Evolutionary conservation across 2,888 invertebrate species (phyloP), one percentile per base, ranked within the genome.

Genomic region (Microchrysa polita): DNA sequence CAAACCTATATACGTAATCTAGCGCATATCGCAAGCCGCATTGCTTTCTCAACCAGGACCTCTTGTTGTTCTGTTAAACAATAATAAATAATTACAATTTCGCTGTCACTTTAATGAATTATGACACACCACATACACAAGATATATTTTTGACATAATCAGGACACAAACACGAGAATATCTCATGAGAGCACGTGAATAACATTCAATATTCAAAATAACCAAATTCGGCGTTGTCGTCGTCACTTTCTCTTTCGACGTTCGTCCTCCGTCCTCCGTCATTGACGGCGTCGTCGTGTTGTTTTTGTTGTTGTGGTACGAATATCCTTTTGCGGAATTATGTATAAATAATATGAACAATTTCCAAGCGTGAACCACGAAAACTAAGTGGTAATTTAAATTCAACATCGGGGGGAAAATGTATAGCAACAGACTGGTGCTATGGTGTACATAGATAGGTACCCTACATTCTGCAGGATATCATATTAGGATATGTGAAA

Each of bases 361-460:
- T 20, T 20, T 18, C 16, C 16, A 20, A 55, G 18, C 55, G 18
- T 20, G 5, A 55, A 18, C 18, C 55, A 55, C 18, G 55, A 16
- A 55, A 55, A 55, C 55, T 55, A 55, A 55, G 55, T 55, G 55
- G 55, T 55, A 55, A 55, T 55, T 55, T 55, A 55, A 55, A 55
- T 20, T 55, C 55, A 10, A 10, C 18, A 55, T 55, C 55, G 1
- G 22, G 10, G 22, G 10, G 18, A 20, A 16, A 53, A n/a, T n/a
- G n/a, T n/a, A n/a, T n/a, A n/a, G 2, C 27, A 5, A 34, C 27
- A 34, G 2, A 34, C 27, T n/a, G 7, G 27, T 34, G 27, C 27
- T 5, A 7, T 5, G 4, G 7, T 34, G 7, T 34, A 34, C 27
- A 34, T 34, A 34, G 2, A 34, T 34, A 34, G 27, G 7, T 34